These are phyloP conservation scores for Aspidoscelis tigris DNA, from an alignment of 2,113 vertebrate species.

Conservation along the genomic window DNA sequence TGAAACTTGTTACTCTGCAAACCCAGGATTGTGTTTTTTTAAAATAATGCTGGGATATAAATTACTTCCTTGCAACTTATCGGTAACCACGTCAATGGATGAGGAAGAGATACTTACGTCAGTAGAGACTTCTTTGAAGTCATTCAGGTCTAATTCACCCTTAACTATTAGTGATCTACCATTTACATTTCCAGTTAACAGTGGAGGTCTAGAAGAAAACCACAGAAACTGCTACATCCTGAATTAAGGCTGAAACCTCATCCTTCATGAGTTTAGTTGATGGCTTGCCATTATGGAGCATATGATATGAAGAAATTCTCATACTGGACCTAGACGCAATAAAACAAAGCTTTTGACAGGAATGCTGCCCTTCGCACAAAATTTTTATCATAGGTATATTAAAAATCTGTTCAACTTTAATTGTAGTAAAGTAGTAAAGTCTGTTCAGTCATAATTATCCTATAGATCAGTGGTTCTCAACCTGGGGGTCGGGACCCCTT, in stretches of 20 bases:
- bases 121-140: constrained; percentile 35
- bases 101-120: constrained; percentile 31
- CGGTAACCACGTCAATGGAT: background rate
- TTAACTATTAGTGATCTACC: constrained; percentile 30
- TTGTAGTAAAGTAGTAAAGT: background rate
- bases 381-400: constrained; percentile 25
- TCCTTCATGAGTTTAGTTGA: background rate
- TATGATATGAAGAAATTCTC: constrained; percentile 12
- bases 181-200: constrained; percentile 23
- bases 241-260: constrained; percentile 43
- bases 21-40: background rate
- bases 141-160: constrained; percentile 45
- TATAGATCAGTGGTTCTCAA: background rate
- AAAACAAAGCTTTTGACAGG: constrained; percentile 38
- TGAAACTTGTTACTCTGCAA: constrained; percentile 27
- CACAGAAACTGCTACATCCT: constrained; percentile 44
- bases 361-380: constrained; percentile 37
- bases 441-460: constrained; percentile 44
- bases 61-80: constrained; percentile 15
- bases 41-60: background rate
- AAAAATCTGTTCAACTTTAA: background rate
- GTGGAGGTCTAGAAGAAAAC: constrained; percentile 39
- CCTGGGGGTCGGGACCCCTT: too few species aligned
- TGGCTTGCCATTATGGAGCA: background rate
- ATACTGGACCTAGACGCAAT: background rate